Conservation (phyloP, 2,888 invertebrate species). For the Allygus modestus region DNA sequence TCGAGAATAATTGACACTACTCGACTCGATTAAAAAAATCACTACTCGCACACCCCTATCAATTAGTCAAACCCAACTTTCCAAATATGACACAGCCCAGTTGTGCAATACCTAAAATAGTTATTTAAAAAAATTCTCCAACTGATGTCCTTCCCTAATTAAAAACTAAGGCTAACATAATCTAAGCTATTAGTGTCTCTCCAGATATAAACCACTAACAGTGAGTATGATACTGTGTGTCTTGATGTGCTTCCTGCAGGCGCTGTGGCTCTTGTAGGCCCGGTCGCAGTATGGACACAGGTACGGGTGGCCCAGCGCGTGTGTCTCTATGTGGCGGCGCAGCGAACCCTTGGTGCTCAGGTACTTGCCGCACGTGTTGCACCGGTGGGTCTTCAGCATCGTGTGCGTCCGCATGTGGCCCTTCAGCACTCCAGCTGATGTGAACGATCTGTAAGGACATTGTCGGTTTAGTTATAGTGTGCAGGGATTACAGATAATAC, state of each 20-base stretch:
- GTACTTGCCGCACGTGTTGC: conserved; percentile 76
- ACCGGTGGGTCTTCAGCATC: conserved; percentile 76
- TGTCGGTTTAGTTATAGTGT: no score
- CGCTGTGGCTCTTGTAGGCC: conserved; percentile 78
- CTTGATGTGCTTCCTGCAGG: conserved; percentile 82
- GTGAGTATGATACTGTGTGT: conserved; percentile 74
- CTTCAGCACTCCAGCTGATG: conserved; percentile 78
- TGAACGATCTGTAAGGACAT: conserved; percentile 75
- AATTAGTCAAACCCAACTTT: no score
- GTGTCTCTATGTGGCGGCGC: conserved; percentile 77
- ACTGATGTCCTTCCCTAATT: no score
- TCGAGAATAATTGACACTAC: no score
- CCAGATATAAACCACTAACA: no score
- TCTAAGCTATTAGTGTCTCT: no score
- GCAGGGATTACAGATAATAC: not conserved
- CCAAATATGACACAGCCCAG: no score
- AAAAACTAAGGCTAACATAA: no score
- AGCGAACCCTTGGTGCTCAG: conserved; percentile 79
- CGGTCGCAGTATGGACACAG: conserved; percentile 81
- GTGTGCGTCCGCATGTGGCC: conserved; percentile 78
- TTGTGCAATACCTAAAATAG: no score
- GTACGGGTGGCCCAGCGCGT: conserved; percentile 75
- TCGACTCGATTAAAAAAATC: no score
- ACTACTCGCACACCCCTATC: no score
- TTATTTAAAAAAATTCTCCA: no score